Base-by-base conservation (phyloP, 2,113 vertebrate species). In the Anolis sagrei region DNA sequence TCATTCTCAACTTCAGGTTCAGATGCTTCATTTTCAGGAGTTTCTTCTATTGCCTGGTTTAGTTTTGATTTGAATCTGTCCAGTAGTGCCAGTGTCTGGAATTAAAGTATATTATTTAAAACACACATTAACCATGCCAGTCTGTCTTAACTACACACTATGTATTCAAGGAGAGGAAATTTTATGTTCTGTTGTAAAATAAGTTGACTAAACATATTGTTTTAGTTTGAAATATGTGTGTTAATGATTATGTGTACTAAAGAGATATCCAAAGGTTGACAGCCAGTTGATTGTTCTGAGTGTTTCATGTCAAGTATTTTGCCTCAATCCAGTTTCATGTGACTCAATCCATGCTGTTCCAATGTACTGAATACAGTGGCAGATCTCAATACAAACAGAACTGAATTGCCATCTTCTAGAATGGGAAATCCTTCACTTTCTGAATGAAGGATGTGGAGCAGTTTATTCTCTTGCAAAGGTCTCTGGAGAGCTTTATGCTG, bases 11-110 rank as follows among this genome's bases (percentile, higher is more conserved):
- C 93, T 54, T 99, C 98, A 61, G 90, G 94, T 89, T 99, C 96
- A 16, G 98, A 96, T 87, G 96, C 90, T 2, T 96, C 97, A 84
- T 95, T 94, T 91, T 98, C 97, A 75, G 98, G 97, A 85, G 94
- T 95, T 88, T 99, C 98, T 14, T 96, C 97, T 91, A 99, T 99
- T 36, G 98, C 98, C 14, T 98, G 97, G 0, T 97, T 97, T 91
- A 99, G 95, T 91, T 98, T 99, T 85, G 97, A 97, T 94, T 98
- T 99, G 93, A 99, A 99, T 77, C 82, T 90, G 78, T 98, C 97
- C 93, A 99, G 94, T 29, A 99, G 95, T 0, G 97, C 98, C 89
- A 99, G 91, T 0, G 98, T 99, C 98, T 99, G 93, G 86, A 95
- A 95, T 90, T 3, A 95, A 88, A 93, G 64, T 11, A 66, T 29